phyloP scores from a whole-genome alignment of 1,140 invertebrate genomes.

The Drosophila setifemur region DNA sequence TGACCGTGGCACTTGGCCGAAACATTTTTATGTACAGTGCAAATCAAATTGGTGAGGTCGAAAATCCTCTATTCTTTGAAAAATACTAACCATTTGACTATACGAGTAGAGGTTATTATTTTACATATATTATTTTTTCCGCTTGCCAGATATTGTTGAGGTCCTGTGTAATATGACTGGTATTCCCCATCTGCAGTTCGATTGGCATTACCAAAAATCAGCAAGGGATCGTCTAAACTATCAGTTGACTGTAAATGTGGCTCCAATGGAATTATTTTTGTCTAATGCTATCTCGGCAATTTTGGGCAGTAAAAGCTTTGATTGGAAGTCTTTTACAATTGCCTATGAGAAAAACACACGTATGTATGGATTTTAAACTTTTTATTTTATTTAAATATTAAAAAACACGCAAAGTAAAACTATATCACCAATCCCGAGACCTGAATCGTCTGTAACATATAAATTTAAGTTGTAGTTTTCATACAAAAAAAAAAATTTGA shows the following conservation, averaged over 20 bases:
- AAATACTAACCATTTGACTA: no score
- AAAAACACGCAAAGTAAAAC: background rate
- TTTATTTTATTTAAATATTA: background rate
- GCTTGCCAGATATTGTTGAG: constrained; percentile 83
- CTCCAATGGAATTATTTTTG: constrained; percentile 88
- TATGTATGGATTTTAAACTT: constrained; percentile 58
- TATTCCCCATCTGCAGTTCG: constrained; percentile 87
- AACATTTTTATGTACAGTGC: no score
- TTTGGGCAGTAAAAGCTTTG: constrained; percentile 85
- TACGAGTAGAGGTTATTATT: no score
- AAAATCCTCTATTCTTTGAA: no score
- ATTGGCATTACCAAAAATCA: constrained; percentile 85
- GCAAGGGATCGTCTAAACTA: constrained; percentile 81
- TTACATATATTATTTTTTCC: no score
- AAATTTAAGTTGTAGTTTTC: no score
- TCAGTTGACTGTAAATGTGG: constrained; percentile 86
- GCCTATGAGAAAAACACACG: constrained; percentile 91
- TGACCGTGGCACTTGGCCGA: no score
- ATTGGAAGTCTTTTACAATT: constrained; percentile 91
- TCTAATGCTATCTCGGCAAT: constrained; percentile 88
- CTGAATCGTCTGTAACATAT: no score
- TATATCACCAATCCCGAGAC: no score
- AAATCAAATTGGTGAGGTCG: no score
- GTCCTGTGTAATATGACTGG: constrained; percentile 88
- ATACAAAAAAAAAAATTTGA: no score